Base-by-base conservation (phyloP, 2,797 vertebrate genomes). In the Ctenopoma multispine region DNA sequence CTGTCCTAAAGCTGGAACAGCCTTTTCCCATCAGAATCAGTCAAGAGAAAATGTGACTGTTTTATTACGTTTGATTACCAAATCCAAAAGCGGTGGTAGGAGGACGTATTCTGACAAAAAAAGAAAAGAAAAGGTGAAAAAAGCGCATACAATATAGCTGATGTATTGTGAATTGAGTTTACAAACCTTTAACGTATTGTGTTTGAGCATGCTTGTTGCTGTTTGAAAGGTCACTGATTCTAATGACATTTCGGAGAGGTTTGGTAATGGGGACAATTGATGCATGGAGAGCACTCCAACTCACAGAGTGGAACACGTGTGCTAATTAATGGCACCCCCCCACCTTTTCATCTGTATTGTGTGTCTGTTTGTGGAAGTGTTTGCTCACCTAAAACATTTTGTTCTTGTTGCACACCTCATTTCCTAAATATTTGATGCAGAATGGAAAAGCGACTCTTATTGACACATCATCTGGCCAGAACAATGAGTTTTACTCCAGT, bases 221-320 rank as follows among this genome's bases (percentile, higher is more conserved):
- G 71, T 81, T 77, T 65, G 29, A 92, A 93, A 92, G 90, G 92
- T 92, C 90, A 92, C 77, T 87, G 87, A 63, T 64, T 92, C 75
- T 80, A 75, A 86, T 92, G 83, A 82, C 87, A 90, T 92, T 93
- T 90, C 63, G 56, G 63, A 85, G 69, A 87, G 88, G 65, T 72
- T 86, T 83, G 84, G 72, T 86, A 84, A 83, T 72, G 72, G 53
- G 63, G 65, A 75, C 68, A 67, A 72, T 55, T 70, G 86, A 81
- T 80, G 87, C 88, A 80, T 77, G 69, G 74, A 47, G 41, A 80
- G 72, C 58, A n/a, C 44, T 63, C 55, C 18, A 2, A 55, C 69
- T 81, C 38, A 15, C 64, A 38, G 68, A 69, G 70, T 59, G 71
- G 70, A 76, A 79, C 77, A 70, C 44, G 64, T 74, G 73, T 80